Evolutionary conservation across 30 jellyfish, hydroid and myxozoan species (phyloP), one percentile per base, ranked within the genome.

Genomic region (Aurelia sp.): DNA sequence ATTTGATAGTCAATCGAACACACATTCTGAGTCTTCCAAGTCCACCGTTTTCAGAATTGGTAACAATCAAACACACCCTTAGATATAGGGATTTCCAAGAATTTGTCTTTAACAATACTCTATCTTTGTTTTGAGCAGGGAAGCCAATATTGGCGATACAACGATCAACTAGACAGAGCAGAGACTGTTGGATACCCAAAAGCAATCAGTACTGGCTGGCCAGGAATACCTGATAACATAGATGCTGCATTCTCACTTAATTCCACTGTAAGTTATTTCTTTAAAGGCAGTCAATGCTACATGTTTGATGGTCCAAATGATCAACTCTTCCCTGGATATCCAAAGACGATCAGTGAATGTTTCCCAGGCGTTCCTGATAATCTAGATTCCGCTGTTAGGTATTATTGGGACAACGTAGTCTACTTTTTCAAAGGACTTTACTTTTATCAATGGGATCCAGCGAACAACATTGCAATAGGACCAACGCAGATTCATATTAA

Each of bases 181-280:
- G 93, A 84, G 16, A 17, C 58, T 50, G 48, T 3, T 38, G 96
- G 96, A 17, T 91, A 83, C 50, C 98, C 98, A 8, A 59, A 59
- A 59, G 81, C 78, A 52, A 91, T 91, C 33, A 40, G 78, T 30
- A n/a, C 68, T 47, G 98, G 96, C 18, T 91, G 98, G 98, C 73
- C 38, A 8, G 96, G 96, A n/a, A 85, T 91, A 4, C 98, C 98
- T 41, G 86, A 91, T 76, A 64, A 91, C 74, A 78, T 91, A 40
- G 98, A 91, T 79, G 98, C 98, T 15, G 98, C 98, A 8, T 91
- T 91, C 78, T 85, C 98, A 2, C 59, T 81, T 65, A 74, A 70
- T 47, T n/a, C 73, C 6, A 52, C 55, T 16, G 88, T 91, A 22
- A 91, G 96, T 52, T 91, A 84, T 63, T 91, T 91, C 87, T 84